These are phyloP conservation scores for Oryzias sinensis DNA, from an alignment of 2,797 vertebrate genomes.

Conservation along the genomic window DNA sequence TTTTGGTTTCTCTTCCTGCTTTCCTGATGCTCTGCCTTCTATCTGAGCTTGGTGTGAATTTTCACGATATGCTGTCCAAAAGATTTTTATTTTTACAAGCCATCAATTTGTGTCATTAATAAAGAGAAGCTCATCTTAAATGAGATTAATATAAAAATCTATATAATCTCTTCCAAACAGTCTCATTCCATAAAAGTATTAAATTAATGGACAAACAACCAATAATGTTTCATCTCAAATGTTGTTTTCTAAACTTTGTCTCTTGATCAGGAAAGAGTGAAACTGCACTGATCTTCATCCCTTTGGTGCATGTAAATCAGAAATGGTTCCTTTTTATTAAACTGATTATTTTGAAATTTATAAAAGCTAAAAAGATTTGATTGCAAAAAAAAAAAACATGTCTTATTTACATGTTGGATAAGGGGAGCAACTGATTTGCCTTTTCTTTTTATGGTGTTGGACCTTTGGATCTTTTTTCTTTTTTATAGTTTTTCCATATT, in stretches of 20 bases:
- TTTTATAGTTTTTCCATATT: neutral
- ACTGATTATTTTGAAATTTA: neutral
- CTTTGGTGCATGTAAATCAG: constrained; percentile 7
- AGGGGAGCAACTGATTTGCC: neutral
- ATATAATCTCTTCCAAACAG: too few relatives aligned
- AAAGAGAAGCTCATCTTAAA: neutral
- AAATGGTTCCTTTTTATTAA: constrained; percentile 13
- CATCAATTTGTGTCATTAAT: too few relatives aligned
- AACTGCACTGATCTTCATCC: neutral
- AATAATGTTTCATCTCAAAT: too few relatives aligned
- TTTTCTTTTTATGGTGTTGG: constrained; percentile 19
- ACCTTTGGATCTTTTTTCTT: constrained; percentile 10
- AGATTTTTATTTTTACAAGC: too few relatives aligned
- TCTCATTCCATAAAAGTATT: too few relatives aligned
- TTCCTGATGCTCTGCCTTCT: constrained; percentile 22
- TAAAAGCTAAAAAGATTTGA: constrained; percentile 8
- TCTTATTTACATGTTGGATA: constrained; percentile 7
- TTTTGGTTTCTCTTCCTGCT: constrained; percentile 2
- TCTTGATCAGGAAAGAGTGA: neutral
- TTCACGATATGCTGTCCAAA: too few relatives aligned
- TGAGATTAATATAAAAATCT: too few relatives aligned
- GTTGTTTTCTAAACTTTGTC: too few relatives aligned
- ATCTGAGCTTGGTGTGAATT: constrained; percentile 11
- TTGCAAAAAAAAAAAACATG: constrained; percentile 1
- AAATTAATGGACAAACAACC: too few relatives aligned